These are phyloP conservation scores for Rhodeus uyekii DNA, from an alignment of 2,797 vertebrate species.

Conservation along the genomic window DNA sequence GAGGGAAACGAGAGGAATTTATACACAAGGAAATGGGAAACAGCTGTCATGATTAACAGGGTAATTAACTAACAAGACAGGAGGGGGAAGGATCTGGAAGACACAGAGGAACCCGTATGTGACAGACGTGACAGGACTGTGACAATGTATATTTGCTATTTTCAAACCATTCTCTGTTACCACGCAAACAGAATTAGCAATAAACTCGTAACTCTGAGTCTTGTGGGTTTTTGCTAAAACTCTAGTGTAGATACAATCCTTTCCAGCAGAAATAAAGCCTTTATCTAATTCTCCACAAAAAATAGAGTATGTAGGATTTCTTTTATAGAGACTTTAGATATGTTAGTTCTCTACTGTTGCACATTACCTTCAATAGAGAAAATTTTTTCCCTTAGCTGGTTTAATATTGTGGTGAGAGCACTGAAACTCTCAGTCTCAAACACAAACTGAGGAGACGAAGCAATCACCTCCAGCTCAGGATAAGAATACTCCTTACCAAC, in stretches of 20 bases:
- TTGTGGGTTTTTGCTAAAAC: neutral
- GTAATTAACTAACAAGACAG: no score
- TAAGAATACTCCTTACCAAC: constrained; percentile 50
- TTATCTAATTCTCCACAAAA: neutral
- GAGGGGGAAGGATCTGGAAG: no score
- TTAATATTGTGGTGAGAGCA: constrained; percentile 55
- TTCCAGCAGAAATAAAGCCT: neutral
- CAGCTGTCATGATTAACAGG: no score
- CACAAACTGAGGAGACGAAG: constrained; percentile 49
- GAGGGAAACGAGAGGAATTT: no score
- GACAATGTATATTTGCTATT: no score
- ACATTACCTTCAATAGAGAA: constrained; percentile 60
- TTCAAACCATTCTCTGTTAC: neutral
- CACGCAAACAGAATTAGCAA: neutral
- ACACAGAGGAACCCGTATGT: no score
- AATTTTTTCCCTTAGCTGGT: constrained; percentile 51
- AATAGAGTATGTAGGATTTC: neutral
- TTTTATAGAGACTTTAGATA: neutral
- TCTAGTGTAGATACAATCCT: neutral
- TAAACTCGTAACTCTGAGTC: neutral
- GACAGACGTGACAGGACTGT: no score
- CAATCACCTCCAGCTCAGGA: constrained; percentile 54
- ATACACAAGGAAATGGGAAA: no score
- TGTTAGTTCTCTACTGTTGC: neutral
- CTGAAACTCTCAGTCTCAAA: constrained; percentile 57